A percentile compares a stretch with the other conserved stretches of the same genome.
phyloP scores from a whole-genome alignment of 2,888 invertebrate species.

The Drosophila birchii region DNA sequence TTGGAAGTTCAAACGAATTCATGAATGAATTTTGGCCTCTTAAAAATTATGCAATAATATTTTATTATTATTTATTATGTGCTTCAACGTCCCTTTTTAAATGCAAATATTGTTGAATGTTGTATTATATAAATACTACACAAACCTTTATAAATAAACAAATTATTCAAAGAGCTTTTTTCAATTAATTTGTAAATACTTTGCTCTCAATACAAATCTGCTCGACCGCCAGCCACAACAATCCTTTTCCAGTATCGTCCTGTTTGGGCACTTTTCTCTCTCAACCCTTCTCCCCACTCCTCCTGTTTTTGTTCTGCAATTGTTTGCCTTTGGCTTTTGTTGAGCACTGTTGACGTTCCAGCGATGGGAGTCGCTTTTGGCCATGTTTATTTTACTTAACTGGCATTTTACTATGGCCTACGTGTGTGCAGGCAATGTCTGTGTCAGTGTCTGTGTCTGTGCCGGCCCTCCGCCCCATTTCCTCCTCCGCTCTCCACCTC shows the following conservation, averaged over 20 bases:
- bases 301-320: not conserved
- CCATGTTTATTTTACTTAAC: constrained; percentile 74
- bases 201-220: constrained; percentile 22
- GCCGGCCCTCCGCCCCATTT: not conserved
- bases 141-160: not conserved
- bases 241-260: constrained; percentile 28
- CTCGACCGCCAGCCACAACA: constrained; percentile 30
- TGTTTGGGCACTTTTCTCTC: not conserved
- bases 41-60: not conserved
- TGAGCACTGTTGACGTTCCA: constrained; percentile 43
- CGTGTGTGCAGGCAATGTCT: constrained; percentile 34
- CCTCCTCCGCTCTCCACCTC: not conserved
- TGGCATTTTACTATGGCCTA: constrained; percentile 61
- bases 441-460: not conserved
- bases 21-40: not conserved
- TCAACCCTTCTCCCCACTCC: not conserved
- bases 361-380: constrained; percentile 38
- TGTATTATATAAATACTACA: not conserved
- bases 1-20: not conserved
- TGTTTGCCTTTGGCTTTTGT: constrained; percentile 48
- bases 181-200: constrained; percentile 28
- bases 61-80: not conserved
- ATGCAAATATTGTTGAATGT: not conserved
- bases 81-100: too few relatives aligned
- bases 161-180: constrained; percentile 16